These are phyloP conservation scores for Caenorhabditis sp. DNA, from an alignment of 2,888 invertebrate species.

Conservation along the genomic window DNA sequence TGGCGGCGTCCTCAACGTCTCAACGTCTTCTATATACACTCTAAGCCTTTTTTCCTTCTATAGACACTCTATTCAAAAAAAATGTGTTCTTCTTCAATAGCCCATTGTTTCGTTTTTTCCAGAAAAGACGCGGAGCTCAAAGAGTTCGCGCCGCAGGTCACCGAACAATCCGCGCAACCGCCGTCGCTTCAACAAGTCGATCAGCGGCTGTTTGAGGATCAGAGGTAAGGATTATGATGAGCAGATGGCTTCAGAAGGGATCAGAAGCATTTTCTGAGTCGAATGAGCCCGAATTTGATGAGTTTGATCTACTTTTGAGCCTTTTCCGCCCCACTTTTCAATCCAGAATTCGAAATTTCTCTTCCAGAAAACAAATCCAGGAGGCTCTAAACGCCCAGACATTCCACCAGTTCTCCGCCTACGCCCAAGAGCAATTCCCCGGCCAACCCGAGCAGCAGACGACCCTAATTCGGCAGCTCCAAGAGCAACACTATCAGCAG, in stretches of 20 bases:
- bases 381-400: constrained; percentile 93
- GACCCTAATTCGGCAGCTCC: constrained; percentile 93
- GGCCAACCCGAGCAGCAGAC: constrained; percentile 89
- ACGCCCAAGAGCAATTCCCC: constrained; percentile 93
- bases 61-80: too few species aligned
- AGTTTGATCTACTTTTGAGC: too few species aligned
- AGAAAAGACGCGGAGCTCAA: constrained; percentile 68
- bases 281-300: background rate
- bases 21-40: too few species aligned
- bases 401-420: constrained; percentile 91
- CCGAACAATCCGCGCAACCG: constrained; percentile 58
- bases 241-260: too few species aligned
- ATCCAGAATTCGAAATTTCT: too few species aligned
- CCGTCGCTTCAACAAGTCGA: constrained; percentile 61
- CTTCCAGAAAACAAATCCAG: constrained; percentile 88
- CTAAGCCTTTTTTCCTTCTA: too few species aligned
- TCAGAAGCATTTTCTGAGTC: background rate
- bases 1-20: too few species aligned
- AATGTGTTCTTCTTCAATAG: background rate
- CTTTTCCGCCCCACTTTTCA: too few species aligned
- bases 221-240: constrained; percentile 59
- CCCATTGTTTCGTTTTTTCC: constrained; percentile 22
- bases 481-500: constrained; percentile 98
- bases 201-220: constrained; percentile 73
- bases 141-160: constrained; percentile 61